phyloP scores from a whole-genome alignment of 2,113 vertebrate genomes.

The Dasyurus viverrinus region DNA sequence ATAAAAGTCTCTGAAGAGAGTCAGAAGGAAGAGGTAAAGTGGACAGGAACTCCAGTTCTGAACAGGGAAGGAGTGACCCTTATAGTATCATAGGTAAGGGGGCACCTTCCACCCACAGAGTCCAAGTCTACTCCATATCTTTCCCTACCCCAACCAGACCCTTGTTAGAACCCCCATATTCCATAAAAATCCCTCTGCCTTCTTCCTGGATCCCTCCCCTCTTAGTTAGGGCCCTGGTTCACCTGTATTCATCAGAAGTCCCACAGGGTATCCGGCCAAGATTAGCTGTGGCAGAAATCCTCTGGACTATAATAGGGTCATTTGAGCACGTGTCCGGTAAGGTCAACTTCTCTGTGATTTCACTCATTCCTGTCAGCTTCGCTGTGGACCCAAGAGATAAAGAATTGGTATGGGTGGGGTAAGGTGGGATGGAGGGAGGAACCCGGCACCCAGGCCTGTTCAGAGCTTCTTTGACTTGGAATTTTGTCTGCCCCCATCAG shows the following conservation, averaged over 20 bases:
- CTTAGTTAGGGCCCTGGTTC: neutral
- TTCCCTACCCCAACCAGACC: neutral
- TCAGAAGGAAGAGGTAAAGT: neutral
- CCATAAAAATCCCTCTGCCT: neutral
- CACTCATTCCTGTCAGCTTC: conserved; percentile 98
- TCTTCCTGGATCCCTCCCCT: neutral
- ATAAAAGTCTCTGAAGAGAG: neutral
- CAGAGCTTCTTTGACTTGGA: neutral
- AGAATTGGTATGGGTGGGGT: neutral
- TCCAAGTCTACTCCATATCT: neutral
- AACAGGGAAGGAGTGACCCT: neutral
- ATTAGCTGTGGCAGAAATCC: conserved; percentile 90
- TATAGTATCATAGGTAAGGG: neutral
- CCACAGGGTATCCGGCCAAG: conserved; percentile 96
- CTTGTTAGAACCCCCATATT: neutral
- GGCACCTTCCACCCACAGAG: neutral
- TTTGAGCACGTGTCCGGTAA: conserved; percentile 87
- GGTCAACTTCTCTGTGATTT: conserved; percentile 93
- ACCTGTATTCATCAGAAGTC: conserved; percentile 95
- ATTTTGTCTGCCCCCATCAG: neutral
- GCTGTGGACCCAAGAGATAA: conserved; percentile 80
- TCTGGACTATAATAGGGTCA: conserved; percentile 93
- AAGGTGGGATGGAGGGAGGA: neutral
- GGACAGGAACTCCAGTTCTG: neutral
- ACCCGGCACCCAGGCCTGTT: neutral